Base-by-base conservation (phyloP, 2,797 vertebrate species). In the Tarsius wallacei region DNA sequence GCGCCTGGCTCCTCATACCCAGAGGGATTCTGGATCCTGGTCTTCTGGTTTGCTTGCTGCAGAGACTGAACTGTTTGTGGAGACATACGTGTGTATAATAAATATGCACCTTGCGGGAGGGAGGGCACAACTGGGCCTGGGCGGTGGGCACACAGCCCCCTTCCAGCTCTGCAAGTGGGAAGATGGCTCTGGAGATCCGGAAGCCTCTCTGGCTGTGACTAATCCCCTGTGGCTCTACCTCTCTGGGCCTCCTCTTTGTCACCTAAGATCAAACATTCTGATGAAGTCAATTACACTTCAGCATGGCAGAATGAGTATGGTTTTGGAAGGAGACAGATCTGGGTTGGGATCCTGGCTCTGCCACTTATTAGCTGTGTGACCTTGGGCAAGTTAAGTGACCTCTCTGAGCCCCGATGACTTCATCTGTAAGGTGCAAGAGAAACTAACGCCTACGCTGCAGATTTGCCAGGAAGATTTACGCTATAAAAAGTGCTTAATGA, bases 221-320 rank as follows among this genome's bases (percentile, higher is more conserved):
- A 70, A 70, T 6, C 36, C 28, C 63, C 70, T 13, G 64, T 3
- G 1, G 33, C 33, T 19, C 9, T 13, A 47, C 81, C 64, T 64
- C 94, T 51, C 83, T 42, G 90, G 93, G 57, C 70, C 53, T 51
- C 90, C 28, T 87, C 81, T 36, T 36, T 55, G 81, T 81, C 77
- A 85, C 61, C 57, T 68, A 47, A 53, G 73, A 61, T 24, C 2
- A 33, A 77, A 66, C 0, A 10, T 36, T 82, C 73, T 73, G 73
- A 68, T 47, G 63, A 68, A 53, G 47, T 63, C 71, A 78, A 73
- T 82, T 26, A 64, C 14, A 26, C 42, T 33, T 74, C 26, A 0
- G 64, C 21, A 12, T 0, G 47, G 82, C 66, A 74, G 82, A 68
- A 85, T 3, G 21, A 86, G 42, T 47, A 17, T 31, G 93, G 15